Base-by-base conservation (phyloP, 2,888 invertebrate species). In the Tryphoninae sp. region DNA sequence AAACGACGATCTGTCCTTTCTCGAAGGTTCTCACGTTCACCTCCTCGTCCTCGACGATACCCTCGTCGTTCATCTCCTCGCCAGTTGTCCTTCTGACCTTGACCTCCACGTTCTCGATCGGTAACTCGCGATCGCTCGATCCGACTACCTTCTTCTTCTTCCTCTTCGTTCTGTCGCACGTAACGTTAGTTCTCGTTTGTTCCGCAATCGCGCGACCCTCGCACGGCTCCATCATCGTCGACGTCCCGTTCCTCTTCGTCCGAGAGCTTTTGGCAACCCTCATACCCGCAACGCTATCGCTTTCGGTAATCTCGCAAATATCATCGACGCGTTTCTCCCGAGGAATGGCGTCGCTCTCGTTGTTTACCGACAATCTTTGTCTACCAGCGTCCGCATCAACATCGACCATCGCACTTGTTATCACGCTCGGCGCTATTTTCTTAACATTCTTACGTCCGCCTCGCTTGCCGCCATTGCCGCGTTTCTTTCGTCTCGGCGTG, bases 241-340 rank as follows among this genome's bases (percentile, higher is more conserved):
- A 62, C 51, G 40, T 40, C 62, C 23, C 53, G 64, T 65, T 73
- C 26, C 22, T 78, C 59, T 81, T 87, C 74, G 88, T 90, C 91
- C 91, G 91, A 90, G 91, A 89, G 84, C 86, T 91, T 89, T 84
- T 84, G 87, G 92, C 92, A 91, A 92, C 91, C 91, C 91, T 91
- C 92, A 92, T 86, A 88, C 90, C 91, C 88, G 86, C 91, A 90
- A 87, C 88, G 87, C 92, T 91, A 92, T 91, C 90, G 85, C 88
- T 87, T 82, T 87, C 88, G 86, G 88, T 87, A 83, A 90, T 89
- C 88, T 91, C 89, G 90, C 91, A 89, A 88, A 86, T 80, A 65
- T 84, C 87, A 76, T 78, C 45, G 19, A 26, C n/a, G 9, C 40
- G 58, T 51, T 11, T 65, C 1, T 65, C n/a, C 3, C 23, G 61